Percentiles rank a stretch among this genome's conserved stretches.
Conservation (phyloP, 2,888 invertebrate genomes). For the Phania funesta region DNA sequence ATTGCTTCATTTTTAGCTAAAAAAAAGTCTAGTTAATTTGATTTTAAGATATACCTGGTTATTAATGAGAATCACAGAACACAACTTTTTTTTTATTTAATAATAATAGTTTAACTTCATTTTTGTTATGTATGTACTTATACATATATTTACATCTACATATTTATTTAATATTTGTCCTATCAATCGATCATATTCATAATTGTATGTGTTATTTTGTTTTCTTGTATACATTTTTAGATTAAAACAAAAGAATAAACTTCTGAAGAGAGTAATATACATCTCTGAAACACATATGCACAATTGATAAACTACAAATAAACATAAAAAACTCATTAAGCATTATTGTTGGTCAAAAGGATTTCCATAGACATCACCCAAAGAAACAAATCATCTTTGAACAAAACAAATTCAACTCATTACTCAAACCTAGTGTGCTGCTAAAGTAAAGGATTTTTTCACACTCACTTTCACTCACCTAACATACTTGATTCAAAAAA, state of each 20-base stretch:
- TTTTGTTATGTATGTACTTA: background rate
- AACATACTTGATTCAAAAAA: background rate
- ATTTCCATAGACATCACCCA: constrained; percentile 4
- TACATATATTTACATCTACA: constrained; percentile 26
- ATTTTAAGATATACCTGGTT: no score
- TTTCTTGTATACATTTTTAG: constrained; percentile 55
- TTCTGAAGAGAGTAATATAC: constrained; percentile 32
- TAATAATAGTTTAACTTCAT: background rate
- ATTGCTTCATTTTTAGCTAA: no score
- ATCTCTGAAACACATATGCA: constrained; percentile 8
- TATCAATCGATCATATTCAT: constrained; percentile 38
- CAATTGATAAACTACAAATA: background rate
- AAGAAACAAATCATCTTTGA: constrained; percentile 1
- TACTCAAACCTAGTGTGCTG: constrained; percentile 13
- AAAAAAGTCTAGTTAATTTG: no score
- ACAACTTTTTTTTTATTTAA: no score
- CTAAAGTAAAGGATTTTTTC: constrained; percentile 7
- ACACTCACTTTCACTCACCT: background rate
- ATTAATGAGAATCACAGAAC: no score
- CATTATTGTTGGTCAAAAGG: constrained; percentile 25
- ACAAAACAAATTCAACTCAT: background rate
- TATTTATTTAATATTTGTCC: constrained; percentile 32
- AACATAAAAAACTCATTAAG: constrained; percentile 23
- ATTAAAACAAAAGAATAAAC: constrained; percentile 40
- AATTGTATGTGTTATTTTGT: constrained; percentile 63